Percentiles rank a stretch among this genome's conserved stretches.
Evolutionary conservation across 2,797 vertebrate genomes (phyloP).

Genomic region (Hypotaenidia okinawae): DNA sequence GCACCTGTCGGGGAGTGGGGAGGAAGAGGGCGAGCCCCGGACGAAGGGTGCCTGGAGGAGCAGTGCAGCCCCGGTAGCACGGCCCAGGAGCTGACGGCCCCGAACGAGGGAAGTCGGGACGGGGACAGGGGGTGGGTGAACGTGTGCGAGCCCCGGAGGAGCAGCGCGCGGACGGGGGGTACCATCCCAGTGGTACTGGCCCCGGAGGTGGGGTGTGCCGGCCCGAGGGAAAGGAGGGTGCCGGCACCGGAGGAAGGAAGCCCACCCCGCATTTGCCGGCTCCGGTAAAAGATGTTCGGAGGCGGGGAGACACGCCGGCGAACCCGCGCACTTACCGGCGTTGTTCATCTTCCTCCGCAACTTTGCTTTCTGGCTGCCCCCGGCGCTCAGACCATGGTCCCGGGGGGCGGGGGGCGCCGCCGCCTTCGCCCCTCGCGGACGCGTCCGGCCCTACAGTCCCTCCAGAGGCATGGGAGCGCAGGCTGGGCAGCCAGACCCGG

Average conservation of each 20-base stretch:
- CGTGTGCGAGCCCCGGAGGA: neutral
- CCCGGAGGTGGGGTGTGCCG: neutral
- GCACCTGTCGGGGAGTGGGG: neutral
- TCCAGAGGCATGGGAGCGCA: neutral
- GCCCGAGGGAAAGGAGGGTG: neutral
- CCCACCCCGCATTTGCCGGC: neutral
- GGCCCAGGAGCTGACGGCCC: neutral
- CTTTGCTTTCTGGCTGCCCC: neutral
- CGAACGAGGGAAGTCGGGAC: neutral
- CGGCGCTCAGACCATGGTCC: slow-evolving; percentile 52
- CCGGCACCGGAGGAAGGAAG: neutral
- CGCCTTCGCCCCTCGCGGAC: slow-evolving; percentile 47
- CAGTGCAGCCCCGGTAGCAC: neutral
- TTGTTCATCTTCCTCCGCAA: slow-evolving; percentile 76
- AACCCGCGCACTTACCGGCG: slow-evolving; percentile 70
- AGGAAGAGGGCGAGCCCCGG: neutral
- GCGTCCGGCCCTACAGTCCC: slow-evolving; percentile 20
- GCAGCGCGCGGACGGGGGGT: neutral
- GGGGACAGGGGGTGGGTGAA: too few species aligned
- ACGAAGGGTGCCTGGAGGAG: neutral
- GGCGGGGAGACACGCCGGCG: neutral
- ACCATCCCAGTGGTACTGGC: neutral
- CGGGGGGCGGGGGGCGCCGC: neutral
- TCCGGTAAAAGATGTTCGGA: neutral
- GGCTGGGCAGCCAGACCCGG: neutral